phyloP scores from a whole-genome alignment of 2,888 invertebrate species.

The Dryobotodes eremita region DNA sequence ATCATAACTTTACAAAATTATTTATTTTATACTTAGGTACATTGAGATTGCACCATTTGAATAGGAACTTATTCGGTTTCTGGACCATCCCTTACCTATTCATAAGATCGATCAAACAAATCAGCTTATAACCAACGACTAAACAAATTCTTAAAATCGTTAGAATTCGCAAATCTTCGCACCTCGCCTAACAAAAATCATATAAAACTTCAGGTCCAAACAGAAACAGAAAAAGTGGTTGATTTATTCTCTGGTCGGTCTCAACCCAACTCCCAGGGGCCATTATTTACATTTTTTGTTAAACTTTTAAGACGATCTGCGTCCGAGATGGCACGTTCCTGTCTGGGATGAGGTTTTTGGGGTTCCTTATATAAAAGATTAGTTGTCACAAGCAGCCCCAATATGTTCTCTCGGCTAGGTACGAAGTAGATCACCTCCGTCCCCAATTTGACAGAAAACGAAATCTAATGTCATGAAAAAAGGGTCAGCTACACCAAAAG shows the following conservation, averaged over 20 bases:
- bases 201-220: conserved; percentile 35
- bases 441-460: background rate
- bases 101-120: background rate
- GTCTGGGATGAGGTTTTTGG: conserved; percentile 49
- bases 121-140: background rate
- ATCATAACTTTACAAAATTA: no score
- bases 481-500: no score
- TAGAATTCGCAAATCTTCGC: conserved; percentile 37
- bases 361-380: conserved; percentile 34
- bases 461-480: background rate
- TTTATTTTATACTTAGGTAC: no score
- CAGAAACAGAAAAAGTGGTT: conserved; percentile 39
- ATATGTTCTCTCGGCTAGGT: background rate
- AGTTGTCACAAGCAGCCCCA: background rate
- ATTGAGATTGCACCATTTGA: background rate
- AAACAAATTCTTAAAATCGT: background rate
- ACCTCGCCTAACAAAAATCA: conserved; percentile 40
- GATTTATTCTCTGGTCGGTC: conserved; percentile 53
- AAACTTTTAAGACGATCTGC: conserved; percentile 60
- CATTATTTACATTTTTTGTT: conserved; percentile 68
- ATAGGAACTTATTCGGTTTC: background rate
- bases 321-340: conserved; percentile 67
- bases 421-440: background rate
- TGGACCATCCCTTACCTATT: no score
- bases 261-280: conserved; percentile 22